Base-by-base conservation (phyloP, 2,888 invertebrate species). In the Apomyelois bistriatella region DNA sequence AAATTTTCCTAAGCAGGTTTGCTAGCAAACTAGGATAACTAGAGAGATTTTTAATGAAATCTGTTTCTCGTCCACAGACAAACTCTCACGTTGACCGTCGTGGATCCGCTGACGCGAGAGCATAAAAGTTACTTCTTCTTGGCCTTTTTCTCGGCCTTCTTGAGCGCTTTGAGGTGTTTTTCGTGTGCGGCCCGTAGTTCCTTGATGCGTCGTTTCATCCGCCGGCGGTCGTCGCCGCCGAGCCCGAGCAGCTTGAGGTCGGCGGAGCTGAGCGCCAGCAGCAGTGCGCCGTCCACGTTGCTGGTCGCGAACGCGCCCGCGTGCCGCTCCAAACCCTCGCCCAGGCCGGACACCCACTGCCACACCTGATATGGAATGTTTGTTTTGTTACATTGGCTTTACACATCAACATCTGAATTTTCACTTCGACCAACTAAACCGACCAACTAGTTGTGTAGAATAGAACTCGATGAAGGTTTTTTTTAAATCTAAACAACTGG, bases 161-260 rank as follows among this genome's bases (percentile, higher is more conserved):
- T 93, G 78, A 95, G 93, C 74, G 96, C 93, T 74, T 96, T 96
- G 76, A 98, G 96, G 67, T 95, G 94, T 68, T 97, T 96, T 72
- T 98, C 98, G 81, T 95, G 93, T 54, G 94, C 94, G 56, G 93
- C 85, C 68, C 95, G 94, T 43, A 97, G 91, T 66, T 97, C 96
- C 84, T 97, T 97, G 62, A 97, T 93, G 76, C 96, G 95, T 38
- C 96, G 92, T 82, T 97, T 97, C 75, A 97, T 91, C 58, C 88
- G 82, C 61, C 95, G 93, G 59, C 94, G 93, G 78, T 97, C 96
- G 80, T 97, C 96, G 57, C 96, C 95, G 52, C 92, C 92, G 47
- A 97, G 93, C 43, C 96, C 96, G 43, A 96, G 92, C 61, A 94
- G 93, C 90, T 99, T 99, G 61, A 99, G 94, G 85, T 97, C 98